Evolutionary conservation across 2,888 invertebrate genomes (phyloP).

Genomic region (Theretra japonica): DNA sequence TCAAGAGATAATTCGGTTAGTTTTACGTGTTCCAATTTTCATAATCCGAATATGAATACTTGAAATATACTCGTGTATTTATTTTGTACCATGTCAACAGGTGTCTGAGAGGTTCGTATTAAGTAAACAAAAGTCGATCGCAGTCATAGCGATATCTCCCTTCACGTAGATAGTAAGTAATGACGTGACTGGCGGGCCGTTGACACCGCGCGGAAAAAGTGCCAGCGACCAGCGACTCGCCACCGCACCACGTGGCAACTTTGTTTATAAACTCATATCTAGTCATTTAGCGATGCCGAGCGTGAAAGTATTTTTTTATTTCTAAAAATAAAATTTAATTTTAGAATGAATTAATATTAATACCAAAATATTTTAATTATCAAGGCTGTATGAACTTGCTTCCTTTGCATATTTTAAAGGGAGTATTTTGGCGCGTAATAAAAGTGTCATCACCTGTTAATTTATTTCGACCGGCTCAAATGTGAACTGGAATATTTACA

Average conservation of each 20-base stretch:
- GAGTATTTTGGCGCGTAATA: not conserved
- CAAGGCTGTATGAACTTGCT: not conserved
- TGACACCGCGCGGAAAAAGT: conserved; percentile 17
- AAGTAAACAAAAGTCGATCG: conserved; percentile 30
- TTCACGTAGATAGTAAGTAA: conserved; percentile 47
- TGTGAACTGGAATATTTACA: not conserved
- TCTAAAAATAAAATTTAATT: not conserved
- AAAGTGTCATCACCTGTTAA: not conserved
- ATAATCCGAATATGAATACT: too few species aligned
- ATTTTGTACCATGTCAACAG: not conserved
- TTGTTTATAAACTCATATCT: conserved; percentile 11
- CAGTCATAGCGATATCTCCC: conserved; percentile 34
- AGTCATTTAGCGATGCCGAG: not conserved
- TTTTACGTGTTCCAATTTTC: too few species aligned
- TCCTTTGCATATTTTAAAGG: not conserved
- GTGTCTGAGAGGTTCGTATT: not conserved
- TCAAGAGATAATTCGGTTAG: not conserved
- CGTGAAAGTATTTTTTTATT: not conserved
- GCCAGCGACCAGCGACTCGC: not conserved
- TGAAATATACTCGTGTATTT: not conserved
- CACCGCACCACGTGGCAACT: conserved; percentile 8
- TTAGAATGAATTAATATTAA: not conserved
- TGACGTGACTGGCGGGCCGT: conserved; percentile 12
- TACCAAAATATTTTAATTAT: not conserved
- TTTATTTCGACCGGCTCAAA: not conserved